Percentiles rank a stretch among this genome's conserved stretches.
Evolutionary conservation across 2,797 vertebrate genomes (phyloP).

Genomic region (Galaxias olidus): DNA sequence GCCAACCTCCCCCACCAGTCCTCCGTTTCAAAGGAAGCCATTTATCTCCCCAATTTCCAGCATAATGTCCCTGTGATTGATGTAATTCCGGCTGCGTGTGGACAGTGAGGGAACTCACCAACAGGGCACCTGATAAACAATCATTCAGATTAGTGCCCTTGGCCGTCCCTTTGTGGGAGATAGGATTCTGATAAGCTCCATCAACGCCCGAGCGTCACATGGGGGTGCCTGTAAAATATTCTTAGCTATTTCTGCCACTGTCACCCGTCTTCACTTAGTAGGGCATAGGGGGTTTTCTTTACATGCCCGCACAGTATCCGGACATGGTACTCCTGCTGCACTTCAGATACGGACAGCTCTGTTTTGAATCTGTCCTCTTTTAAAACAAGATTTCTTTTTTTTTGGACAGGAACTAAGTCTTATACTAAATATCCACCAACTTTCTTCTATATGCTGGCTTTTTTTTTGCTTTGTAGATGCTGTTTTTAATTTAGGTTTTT

Average conservation of each 20-base stretch:
- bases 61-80: conserved; percentile 53
- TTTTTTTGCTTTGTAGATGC: too few species aligned
- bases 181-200: conserved; percentile 69
- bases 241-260: conserved; percentile 62
- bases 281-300: neutral
- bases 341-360: too few species aligned
- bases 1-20: conserved; percentile 26
- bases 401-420: too few species aligned
- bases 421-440: too few species aligned
- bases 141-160: conserved; percentile 51
- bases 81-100: conserved; percentile 40
- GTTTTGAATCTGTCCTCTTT: too few species aligned
- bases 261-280: conserved; percentile 38
- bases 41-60: conserved; percentile 51
- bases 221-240: conserved; percentile 73
- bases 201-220: conserved; percentile 59
- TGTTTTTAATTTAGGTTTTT: too few species aligned
- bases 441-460: too few species aligned
- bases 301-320: neutral
- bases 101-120: conserved; percentile 44
- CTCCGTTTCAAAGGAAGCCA: conserved; percentile 43
- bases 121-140: conserved; percentile 62
- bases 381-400: too few species aligned
- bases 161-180: conserved; percentile 44
- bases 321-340: too few species aligned